A percentile compares a stretch with the other conserved stretches of the same genome.
Evolutionary conservation across 1,140 invertebrate species (phyloP).

Genomic region (Cyphomyrmex costatus): DNA sequence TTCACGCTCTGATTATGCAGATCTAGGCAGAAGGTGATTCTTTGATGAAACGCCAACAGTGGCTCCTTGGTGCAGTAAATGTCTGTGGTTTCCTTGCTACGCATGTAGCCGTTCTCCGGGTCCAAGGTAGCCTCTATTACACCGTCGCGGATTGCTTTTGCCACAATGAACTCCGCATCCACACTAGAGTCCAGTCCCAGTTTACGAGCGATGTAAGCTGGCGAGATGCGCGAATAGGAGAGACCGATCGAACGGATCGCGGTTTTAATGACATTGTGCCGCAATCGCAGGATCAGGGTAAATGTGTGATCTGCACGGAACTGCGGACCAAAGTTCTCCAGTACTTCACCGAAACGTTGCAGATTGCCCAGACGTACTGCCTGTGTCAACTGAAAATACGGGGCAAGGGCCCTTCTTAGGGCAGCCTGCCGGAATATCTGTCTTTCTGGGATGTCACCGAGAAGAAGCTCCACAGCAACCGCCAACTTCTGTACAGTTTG

Average conservation of each 20-base stretch:
- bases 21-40: slow-evolving; percentile 99
- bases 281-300: slow-evolving; percentile 96
- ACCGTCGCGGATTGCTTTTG: slow-evolving; percentile 99
- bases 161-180: slow-evolving; percentile 99
- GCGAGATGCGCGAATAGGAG: slow-evolving; percentile 98
- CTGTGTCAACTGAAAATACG: slow-evolving; percentile 99
- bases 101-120: slow-evolving; percentile 98
- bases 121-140: slow-evolving; percentile 99
- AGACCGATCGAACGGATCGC: slow-evolving; percentile 98
- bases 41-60: slow-evolving; percentile 98
- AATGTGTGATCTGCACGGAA: slow-evolving; percentile 97
- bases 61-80: slow-evolving; percentile 99
- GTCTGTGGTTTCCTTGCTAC: slow-evolving; percentile 98
- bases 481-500: slow-evolving; percentile 99
- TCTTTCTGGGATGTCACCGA: slow-evolving; percentile 98
- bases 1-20: slow-evolving; percentile 99
- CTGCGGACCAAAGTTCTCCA: slow-evolving; percentile 95
- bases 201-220: slow-evolving; percentile 97
- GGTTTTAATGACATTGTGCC: slow-evolving; percentile 99
- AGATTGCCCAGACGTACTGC: slow-evolving; percentile 98
- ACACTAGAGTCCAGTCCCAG: slow-evolving; percentile 97
- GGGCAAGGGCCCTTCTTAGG: slow-evolving; percentile 94
- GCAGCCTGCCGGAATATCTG: slow-evolving; percentile 95
- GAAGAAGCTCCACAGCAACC: slow-evolving; percentile 97
- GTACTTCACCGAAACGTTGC: slow-evolving; percentile 96